phyloP scores from a whole-genome alignment of 2,797 vertebrate species.

The Onychomys arenicola region DNA sequence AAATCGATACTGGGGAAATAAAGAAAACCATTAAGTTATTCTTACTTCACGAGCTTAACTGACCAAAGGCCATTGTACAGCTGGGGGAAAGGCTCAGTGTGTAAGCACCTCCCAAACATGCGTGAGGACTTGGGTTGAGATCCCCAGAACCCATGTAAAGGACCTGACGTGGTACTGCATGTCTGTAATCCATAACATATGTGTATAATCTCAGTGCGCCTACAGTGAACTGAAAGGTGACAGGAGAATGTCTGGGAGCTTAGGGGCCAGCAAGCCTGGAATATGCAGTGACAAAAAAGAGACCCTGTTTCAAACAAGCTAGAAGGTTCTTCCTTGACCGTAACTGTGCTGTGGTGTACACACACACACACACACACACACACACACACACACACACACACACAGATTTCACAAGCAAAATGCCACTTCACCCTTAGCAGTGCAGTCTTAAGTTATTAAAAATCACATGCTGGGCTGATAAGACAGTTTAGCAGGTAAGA shows the following conservation, averaged over 20 bases:
- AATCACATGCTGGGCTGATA: neutral
- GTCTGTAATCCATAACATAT: neutral
- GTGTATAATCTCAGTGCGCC: neutral
- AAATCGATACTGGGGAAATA: conserved; percentile 92
- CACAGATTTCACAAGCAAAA: conserved; percentile 22
- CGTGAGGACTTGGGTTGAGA: neutral
- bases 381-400: too few species aligned
- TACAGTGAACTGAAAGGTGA: neutral
- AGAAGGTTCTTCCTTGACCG: neutral
- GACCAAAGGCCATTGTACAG: neutral
- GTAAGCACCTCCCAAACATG: neutral
- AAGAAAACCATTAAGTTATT: conserved; percentile 51
- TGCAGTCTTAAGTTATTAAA: neutral
- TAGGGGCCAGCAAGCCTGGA: neutral
- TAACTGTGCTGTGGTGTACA: neutral
- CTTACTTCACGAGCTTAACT: conserved; percentile 14
- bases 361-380: too few species aligned
- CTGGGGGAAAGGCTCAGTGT: too few species aligned
- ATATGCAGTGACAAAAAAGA: neutral
- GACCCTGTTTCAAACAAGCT: neutral
- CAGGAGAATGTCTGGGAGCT: neutral
- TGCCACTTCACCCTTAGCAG: neutral
- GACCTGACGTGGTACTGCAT: neutral
- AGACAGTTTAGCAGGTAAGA: neutral
- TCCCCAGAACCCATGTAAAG: neutral